These are phyloP conservation scores for Oscheius sp. DNA, from an alignment of 2,888 invertebrate genomes.

Conservation along the genomic window DNA sequence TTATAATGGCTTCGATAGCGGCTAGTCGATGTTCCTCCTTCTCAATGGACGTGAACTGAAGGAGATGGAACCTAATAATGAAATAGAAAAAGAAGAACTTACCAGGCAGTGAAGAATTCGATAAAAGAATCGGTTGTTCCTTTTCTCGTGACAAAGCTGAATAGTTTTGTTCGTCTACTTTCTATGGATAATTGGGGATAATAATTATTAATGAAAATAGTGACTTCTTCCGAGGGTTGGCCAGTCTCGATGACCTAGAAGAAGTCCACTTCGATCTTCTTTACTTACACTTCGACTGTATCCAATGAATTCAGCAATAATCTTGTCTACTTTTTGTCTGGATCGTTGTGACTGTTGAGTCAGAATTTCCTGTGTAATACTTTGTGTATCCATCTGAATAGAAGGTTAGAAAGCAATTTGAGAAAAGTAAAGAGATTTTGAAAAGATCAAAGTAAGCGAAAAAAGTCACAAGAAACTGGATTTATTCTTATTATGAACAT, in stretches of 20 bases:
- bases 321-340: background rate
- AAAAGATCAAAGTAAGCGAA: background rate
- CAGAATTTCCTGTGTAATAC: background rate
- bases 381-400: too few species aligned
- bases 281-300: background rate
- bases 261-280: background rate
- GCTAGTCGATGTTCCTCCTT: background rate
- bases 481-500: slow-evolving; percentile 3
- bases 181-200: background rate
- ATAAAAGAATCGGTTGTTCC: background rate
- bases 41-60: background rate
- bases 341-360: background rate
- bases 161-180: background rate
- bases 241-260: background rate
- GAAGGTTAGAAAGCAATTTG: background rate
- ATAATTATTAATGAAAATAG: background rate
- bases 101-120: slow-evolving; percentile 5
- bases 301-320: background rate
- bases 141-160: background rate
- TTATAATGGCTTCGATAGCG: background rate
- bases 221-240: background rate
- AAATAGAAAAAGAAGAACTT: background rate
- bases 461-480: too few species aligned
- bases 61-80: slow-evolving; percentile 19
- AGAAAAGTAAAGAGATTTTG: background rate